phyloP scores from a whole-genome alignment of 2,113 vertebrate species.

The Paramormyrops kingsleyae region DNA sequence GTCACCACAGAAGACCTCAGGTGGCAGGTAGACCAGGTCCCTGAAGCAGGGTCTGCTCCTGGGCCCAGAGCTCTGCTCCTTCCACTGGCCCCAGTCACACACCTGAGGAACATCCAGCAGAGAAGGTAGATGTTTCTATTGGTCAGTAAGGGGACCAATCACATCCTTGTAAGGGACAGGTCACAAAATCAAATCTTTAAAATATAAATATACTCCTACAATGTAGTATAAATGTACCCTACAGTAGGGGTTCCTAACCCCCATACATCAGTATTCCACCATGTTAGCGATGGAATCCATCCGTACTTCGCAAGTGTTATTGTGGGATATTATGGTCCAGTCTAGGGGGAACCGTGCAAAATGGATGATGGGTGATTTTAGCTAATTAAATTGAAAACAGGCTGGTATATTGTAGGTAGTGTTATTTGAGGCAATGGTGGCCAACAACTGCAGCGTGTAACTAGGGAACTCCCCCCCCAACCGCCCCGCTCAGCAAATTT shows the following conservation, averaged over 20 bases:
- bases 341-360: not conserved
- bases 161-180: not conserved
- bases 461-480: not conserved
- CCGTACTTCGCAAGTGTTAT: not conserved
- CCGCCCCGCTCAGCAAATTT: not conserved
- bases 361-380: not conserved
- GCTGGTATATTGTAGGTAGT: not conserved
- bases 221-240: not conserved
- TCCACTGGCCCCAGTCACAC: constrained; percentile 20
- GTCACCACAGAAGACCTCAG: not conserved
- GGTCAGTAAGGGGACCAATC: not conserved
- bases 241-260: not conserved
- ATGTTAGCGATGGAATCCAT: not conserved
- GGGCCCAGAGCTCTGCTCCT: not conserved
- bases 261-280: not conserved
- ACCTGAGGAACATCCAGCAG: constrained; percentile 8
- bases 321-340: not conserved
- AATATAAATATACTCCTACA: not conserved
- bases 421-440: not conserved
- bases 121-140: not conserved
- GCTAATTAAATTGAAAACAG: not conserved
- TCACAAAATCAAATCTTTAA: not conserved
- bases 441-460: not conserved
- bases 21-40: constrained; percentile 17
- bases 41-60: not conserved